Base-by-base conservation (phyloP, 2,888 invertebrate genomes). In the Tenthredo scrophulariae region DNA sequence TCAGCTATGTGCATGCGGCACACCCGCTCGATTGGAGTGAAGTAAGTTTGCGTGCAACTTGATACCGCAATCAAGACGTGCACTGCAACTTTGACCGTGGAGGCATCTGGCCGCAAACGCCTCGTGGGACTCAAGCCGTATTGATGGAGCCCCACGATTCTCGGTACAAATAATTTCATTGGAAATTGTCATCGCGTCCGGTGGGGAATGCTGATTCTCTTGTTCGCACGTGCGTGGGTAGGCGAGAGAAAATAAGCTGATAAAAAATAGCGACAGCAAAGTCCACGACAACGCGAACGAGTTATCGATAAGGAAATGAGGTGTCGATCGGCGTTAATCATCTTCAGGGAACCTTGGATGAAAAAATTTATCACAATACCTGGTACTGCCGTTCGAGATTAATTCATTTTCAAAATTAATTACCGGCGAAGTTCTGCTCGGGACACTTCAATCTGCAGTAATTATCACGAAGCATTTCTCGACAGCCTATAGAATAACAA, bases 81-180 rank as follows among this genome's bases (percentile, higher is more conserved):
- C 87, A 82, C 46, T 46, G 46, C 86, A 88, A 87, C 88, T 87
- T 87, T 87, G 88, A 88, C 72, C 90, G 90, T 90, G 91, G 87
- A 91, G 90, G 91, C 89, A 91, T 89, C 90, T 90, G 87, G 88
- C 85, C 86, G 62, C 80, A 15, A 67, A 83, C 84, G 84, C 85
- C 77, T 89, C 90, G 89, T 90, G 89, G 89, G 89, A 92, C 90
- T 89, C 87, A 86, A 88, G 88, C 85, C 88, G 88, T 90, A 91
- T 91, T 91, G 90, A 91, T 89, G 87, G 89, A 88, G 88, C 85
- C 85, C 86, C 87, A 15, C 46, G 85, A 85, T 91, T 91, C 92
- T 88, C 89, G 86, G 91, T 91, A 91, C 89, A 90, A 91, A 90
- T 91, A 89, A 88, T 90, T 91, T 92, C 91, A 88, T 87, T 90